Percentiles rank a stretch among this genome's conserved stretches.
Conservation (phyloP, 1,140 invertebrate species). For the Pseudomyrmex pallidus region DNA sequence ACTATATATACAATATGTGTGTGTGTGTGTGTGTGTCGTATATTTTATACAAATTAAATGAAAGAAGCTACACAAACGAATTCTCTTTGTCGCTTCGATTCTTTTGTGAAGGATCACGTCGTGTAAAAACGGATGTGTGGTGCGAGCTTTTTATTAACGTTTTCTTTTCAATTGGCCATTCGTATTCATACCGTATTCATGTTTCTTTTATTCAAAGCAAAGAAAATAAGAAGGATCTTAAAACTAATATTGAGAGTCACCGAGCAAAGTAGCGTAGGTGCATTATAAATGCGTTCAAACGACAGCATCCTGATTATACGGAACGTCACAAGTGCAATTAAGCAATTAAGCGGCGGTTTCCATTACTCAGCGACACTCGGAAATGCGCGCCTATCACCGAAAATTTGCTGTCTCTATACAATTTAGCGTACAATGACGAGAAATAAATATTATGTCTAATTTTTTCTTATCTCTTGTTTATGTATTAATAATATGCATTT, state of each 20-base stretch:
- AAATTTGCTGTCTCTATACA: conserved; percentile 33
- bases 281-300: conserved; percentile 79
- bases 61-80: not conserved
- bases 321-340: conserved; percentile 79
- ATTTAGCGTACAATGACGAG: not conserved
- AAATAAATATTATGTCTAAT: not conserved
- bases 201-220: not conserved
- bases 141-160: conserved; percentile 32
- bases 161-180: conserved; percentile 36
- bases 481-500: too few relatives aligned
- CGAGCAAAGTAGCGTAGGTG: conserved; percentile 81
- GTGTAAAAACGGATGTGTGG: not conserved
- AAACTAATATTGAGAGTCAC: conserved; percentile 10
- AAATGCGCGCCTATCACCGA: conserved; percentile 51
- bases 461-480: not conserved
- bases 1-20: not conserved
- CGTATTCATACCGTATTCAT: not conserved
- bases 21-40: not conserved
- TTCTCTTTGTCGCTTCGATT: not conserved
- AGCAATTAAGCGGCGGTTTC: conserved; percentile 83
- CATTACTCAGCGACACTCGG: conserved; percentile 77
- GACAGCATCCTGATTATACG: conserved; percentile 84
- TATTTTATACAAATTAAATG: not conserved
- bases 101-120: not conserved
- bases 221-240: not conserved